Evolutionary conservation across 2,888 invertebrate genomes (phyloP), one percentile per base, ranked within the genome.

Genomic region (Drosophila macrospina): DNA sequence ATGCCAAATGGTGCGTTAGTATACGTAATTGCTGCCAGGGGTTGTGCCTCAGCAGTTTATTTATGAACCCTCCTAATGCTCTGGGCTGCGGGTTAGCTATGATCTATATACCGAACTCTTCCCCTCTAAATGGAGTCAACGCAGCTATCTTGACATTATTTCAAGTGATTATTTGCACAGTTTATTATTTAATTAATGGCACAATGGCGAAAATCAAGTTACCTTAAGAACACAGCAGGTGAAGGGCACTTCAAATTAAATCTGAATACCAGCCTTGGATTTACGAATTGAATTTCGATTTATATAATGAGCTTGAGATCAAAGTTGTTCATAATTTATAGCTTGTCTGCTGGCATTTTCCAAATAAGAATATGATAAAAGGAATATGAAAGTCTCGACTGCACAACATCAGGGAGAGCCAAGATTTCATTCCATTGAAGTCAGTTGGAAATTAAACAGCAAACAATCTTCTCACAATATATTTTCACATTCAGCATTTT

Each of bases 61-160:
- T 84, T 84, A 84, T 87, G 87, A 76, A 79, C 74, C 69, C 65
- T 36, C 59, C 70, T 77, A 77, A 77, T 77, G 67, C 68, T 20
- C 36, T 61, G 10, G 30, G 42, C 72, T 44, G 44, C 34, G 68
- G 42, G 61, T 52, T 44, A 44, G 61, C 54, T 64, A 47, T 79
- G 85, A 80, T 85, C 71, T 69, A 64, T 69, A 44, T 34, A 44
- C 52, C 34, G 6, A 47, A 34, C 28, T 39, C n/a, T 55, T 3
- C 37, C 10, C 6, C 11, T 37, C 6, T 15, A 26, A 44, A 26
- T 39, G 36, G 11, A 7, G 41, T 42, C 15, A 7, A 4, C 20
- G 16, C 32, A 10, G 20, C 36, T 69, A 42, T 42, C 8, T 32
- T 20, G 7, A 16, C 28, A 45, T 28, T 16, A 20, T 36, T 28